Evolutionary conservation across 2,113 vertebrate genomes (phyloP).

Genomic region (Nothocercus nigrocapillus): DNA sequence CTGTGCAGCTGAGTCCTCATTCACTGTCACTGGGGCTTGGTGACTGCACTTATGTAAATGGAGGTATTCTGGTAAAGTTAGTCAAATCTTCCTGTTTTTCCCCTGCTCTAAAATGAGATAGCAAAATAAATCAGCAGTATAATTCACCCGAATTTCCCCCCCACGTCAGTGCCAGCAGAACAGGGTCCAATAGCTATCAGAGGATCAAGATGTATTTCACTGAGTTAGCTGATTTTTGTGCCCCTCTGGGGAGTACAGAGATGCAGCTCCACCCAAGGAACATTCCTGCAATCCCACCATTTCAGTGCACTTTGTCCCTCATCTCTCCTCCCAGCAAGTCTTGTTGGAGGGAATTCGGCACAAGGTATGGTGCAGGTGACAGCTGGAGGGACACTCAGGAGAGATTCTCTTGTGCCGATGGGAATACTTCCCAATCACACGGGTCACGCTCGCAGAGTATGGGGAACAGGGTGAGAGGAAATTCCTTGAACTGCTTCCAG

Average conservation of each 20-base stretch:
- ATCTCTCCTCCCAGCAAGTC: neutral
- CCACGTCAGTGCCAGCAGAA: neutral
- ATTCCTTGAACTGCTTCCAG: slow-evolving; percentile 9
- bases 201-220: neutral
- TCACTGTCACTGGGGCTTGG: no score
- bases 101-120: neutral
- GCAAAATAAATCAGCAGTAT: neutral
- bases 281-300: neutral
- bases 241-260: neutral
- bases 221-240: neutral
- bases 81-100: neutral
- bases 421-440: neutral
- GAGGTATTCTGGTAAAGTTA: neutral
- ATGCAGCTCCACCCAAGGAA: neutral
- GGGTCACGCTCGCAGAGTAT: neutral
- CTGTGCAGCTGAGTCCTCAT: neutral
- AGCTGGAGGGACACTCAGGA: neutral
- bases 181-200: neutral
- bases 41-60: neutral
- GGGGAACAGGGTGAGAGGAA: neutral
- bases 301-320: neutral
- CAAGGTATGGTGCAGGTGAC: neutral
- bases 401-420: neutral
- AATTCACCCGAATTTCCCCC: neutral
- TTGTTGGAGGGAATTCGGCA: neutral